A percentile compares a stretch with the other conserved stretches of the same genome.
Evolutionary conservation across 1,140 invertebrate species (phyloP).

Genomic region (Leptonema lineaticorne): DNA sequence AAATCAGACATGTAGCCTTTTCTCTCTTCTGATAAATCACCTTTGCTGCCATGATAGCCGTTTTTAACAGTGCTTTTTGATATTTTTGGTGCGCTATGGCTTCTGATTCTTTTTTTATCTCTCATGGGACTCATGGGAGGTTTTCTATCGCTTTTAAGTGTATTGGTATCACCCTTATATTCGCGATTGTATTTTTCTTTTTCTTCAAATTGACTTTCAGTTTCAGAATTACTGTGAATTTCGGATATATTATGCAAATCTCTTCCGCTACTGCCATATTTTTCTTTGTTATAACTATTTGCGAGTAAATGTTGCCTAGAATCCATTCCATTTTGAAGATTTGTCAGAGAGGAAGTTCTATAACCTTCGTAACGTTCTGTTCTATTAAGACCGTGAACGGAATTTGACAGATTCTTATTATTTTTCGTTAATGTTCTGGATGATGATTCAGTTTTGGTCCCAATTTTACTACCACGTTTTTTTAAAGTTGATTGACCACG

Average conservation of each 20-base stretch:
- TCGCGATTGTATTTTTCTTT: slow-evolving; percentile 35
- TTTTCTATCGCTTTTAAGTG: slow-evolving; percentile 41
- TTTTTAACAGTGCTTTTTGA: slow-evolving; percentile 45
- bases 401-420: slow-evolving; percentile 50
- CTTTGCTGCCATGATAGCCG: slow-evolving; percentile 37
- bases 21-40: slow-evolving; percentile 43
- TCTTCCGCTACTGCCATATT: slow-evolving; percentile 46
- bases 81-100: slow-evolving; percentile 54
- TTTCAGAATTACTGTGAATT: slow-evolving; percentile 55
- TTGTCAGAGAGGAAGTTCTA: slow-evolving; percentile 53
- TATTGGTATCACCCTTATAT: slow-evolving; percentile 10
- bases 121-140: slow-evolving; percentile 51
- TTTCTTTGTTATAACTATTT: slow-evolving; percentile 37
- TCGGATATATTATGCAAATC: slow-evolving; percentile 61
- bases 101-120: slow-evolving; percentile 45
- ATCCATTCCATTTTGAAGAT: slow-evolving; percentile 46
- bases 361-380: slow-evolving; percentile 48
- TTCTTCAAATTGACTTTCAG: slow-evolving; percentile 49
- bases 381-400: slow-evolving; percentile 52
- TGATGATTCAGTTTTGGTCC: slow-evolving; percentile 35
- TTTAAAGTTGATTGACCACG: slow-evolving; percentile 48
- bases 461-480: slow-evolving; percentile 26
- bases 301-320: slow-evolving; percentile 35
- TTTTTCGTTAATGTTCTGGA: slow-evolving; percentile 46
- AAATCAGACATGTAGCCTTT: slow-evolving; percentile 50